A percentile compares a stretch with the other conserved stretches of the same genome.
phyloP scores from a whole-genome alignment of 2,797 vertebrate genomes.

The Denticeps clupeoides region DNA sequence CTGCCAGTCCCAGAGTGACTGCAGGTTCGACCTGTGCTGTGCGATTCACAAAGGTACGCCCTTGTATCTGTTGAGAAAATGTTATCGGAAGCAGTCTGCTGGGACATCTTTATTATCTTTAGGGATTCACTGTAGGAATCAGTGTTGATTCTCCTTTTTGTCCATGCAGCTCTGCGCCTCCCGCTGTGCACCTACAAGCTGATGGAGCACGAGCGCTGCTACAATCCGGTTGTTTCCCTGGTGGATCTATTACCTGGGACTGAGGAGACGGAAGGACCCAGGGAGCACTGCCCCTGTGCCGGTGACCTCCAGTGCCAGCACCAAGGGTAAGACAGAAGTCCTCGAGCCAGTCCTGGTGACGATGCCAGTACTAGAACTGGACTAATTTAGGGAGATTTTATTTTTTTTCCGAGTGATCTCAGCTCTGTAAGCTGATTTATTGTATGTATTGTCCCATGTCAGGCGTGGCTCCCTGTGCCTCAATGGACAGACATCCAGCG shows the following conservation, averaged over 20 bases:
- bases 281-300: conserved; percentile 77
- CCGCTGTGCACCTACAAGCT: conserved; percentile 79
- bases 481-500: conserved; percentile 49
- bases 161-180: conserved; percentile 67
- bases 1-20: conserved; percentile 77
- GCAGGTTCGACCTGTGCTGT: conserved; percentile 75
- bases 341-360: not conserved
- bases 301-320: conserved; percentile 77
- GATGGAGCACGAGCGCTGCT: conserved; percentile 73
- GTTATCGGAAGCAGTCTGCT: too few relatives aligned
- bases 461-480: conserved; percentile 63
- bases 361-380: too few relatives aligned
- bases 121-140: not conserved
- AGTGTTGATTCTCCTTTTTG: not conserved
- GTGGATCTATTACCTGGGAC: conserved; percentile 78
- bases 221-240: conserved; percentile 64
- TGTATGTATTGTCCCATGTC: conserved; percentile 7
- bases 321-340: conserved; percentile 58
- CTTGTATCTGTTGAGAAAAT: too few relatives aligned
- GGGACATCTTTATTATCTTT: not conserved
- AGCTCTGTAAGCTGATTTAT: not conserved
- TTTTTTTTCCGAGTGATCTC: too few relatives aligned
- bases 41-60: conserved; percentile 74
- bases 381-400: too few relatives aligned
- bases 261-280: conserved; percentile 57